Base-by-base conservation (phyloP, 64 coral and sea anemone species). In the Porites australiensis region DNA sequence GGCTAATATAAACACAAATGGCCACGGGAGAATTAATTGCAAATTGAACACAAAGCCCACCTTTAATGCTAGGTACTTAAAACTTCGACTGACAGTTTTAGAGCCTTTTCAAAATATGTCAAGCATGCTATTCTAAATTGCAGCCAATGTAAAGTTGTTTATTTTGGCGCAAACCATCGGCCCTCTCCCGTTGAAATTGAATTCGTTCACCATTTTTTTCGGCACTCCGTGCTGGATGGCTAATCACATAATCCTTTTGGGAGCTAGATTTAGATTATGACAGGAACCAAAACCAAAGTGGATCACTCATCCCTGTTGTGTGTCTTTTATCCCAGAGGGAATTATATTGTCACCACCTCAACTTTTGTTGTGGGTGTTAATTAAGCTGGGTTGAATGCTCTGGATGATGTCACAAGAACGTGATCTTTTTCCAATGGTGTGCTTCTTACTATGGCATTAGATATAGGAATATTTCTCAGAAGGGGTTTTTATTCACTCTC, bases 1-100 rank as follows among this genome's bases (percentile, higher is more conserved):
- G 79, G 82, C 63, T 49, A 88, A 87, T 91, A 90, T 97, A 86
- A 97, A 97, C 90, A 98, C 53, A 52, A 88, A 94, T 78, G 87
- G 70, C 92, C 86, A 55, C 78, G 86, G 50, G 60, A 88, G 92
- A 93, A 98, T 94, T 94, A 98, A 88, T 86, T 67, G 91, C 88
- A 93, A 93, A 93, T 93, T 94, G 63, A 76, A 91, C 88, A 94
- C 88, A 94, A 98, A 87, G 88, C 60, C 54, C 19, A 72, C 62
- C 18, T 27, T 85, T 57, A 48, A 92, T 86, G 44, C 70, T 47
- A 49, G 75, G 79, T 76, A 82, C 79, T 82, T 65, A 65, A 50
- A 84, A 49, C 45, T 44, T 65, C 75, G 64, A 69, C 21, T 85
- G 87, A 90, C 68, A 85, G 77, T 87, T 77, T 75, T 77, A 86